Conservation (phyloP, 2,113 vertebrate species). For the Dipodomys spectabilis region DNA sequence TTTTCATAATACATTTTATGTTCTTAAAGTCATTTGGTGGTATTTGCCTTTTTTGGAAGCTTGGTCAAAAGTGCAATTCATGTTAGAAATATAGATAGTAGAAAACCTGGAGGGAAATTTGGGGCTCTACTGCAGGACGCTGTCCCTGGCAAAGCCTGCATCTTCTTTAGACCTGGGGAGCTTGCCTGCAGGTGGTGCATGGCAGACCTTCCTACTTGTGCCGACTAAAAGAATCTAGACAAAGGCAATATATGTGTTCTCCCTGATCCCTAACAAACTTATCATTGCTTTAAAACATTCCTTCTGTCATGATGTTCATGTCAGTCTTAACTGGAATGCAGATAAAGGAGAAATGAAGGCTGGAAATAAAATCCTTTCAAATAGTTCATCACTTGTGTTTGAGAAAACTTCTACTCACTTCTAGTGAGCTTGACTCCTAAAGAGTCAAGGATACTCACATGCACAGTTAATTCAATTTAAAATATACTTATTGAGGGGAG, state of each 20-base stretch:
- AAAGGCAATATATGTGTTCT: not conserved
- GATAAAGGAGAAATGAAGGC: not conserved
- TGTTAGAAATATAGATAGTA: not conserved
- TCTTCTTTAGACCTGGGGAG: too few species aligned
- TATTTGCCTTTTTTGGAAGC: not conserved
- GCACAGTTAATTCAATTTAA: not conserved
- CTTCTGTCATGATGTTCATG: not conserved
- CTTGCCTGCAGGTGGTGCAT: not conserved
- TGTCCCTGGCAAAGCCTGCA: not conserved
- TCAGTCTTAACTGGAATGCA: not conserved
- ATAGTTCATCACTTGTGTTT: not conserved
- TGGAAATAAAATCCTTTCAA: not conserved
- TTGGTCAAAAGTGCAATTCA: not conserved
- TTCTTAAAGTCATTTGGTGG: conserved; percentile 20
- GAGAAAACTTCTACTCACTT: not conserved
- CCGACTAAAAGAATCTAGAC: not conserved
- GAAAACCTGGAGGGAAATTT: not conserved
- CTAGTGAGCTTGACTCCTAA: not conserved
- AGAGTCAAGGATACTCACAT: not conserved
- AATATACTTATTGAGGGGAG: not conserved
- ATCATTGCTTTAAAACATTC: not conserved
- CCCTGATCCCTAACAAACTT: too few species aligned
- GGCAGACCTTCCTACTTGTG: not conserved
- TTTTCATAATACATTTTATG: not conserved
- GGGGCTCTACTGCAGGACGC: not conserved